Conservation (phyloP, 2,888 invertebrate genomes). For the Muscina levida region DNA sequence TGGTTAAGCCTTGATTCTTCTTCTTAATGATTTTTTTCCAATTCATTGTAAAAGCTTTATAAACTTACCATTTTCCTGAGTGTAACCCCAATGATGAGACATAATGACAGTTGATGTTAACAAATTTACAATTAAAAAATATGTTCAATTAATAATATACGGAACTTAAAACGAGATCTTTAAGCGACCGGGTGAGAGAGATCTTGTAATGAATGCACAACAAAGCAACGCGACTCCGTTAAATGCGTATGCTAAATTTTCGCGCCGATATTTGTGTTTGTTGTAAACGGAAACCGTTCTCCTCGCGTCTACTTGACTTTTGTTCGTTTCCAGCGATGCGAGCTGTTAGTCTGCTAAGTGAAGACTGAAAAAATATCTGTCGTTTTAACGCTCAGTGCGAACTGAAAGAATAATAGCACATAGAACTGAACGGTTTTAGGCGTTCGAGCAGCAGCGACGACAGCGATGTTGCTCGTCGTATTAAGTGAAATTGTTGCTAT, state of each 20-base stretch:
- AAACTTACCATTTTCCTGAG: constrained; percentile 75
- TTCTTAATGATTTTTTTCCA: too few relatives aligned
- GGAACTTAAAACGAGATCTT: constrained; percentile 4
- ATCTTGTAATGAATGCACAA: neutral
- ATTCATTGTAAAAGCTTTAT: too few relatives aligned
- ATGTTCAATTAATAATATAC: too few relatives aligned
- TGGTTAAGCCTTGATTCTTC: too few relatives aligned
- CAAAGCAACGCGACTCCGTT: constrained; percentile 27
- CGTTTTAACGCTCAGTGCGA: constrained; percentile 52
- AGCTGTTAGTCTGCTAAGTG: constrained; percentile 72
- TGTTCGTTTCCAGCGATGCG: constrained; percentile 47
- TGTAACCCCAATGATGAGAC: constrained; percentile 73
- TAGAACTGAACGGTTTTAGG: constrained; percentile 53
- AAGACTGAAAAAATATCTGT: constrained; percentile 72
- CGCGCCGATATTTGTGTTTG: neutral
- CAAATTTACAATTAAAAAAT: neutral
- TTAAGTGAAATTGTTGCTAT: constrained; percentile 37
- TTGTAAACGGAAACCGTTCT: neutral
- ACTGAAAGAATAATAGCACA: constrained; percentile 58
- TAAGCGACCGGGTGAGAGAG: neutral
- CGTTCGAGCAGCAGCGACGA: constrained; percentile 40
- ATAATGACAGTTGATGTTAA: constrained; percentile 35
- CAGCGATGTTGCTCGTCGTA: constrained; percentile 33
- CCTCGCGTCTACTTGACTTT: neutral
- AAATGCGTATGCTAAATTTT: neutral